Conservation (phyloP, 2,113 vertebrate species). For the Phycodurus eques region DNA sequence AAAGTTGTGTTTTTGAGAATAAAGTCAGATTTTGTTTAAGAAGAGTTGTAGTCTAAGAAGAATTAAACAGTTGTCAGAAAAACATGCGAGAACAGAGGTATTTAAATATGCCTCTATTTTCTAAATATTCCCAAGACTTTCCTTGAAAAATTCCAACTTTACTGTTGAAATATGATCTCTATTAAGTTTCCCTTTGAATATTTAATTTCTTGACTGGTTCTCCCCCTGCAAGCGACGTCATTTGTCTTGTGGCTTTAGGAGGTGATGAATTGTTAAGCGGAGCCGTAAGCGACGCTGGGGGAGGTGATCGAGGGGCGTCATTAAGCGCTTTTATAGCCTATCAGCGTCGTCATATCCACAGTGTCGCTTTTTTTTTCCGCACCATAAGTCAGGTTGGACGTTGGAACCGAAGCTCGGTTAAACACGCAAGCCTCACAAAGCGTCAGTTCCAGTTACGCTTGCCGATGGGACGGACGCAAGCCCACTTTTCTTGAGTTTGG, state of each 20-base stretch:
- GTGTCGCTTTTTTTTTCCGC: constrained; percentile 60
- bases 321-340: constrained; percentile 71
- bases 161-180: too few species aligned
- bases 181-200: neutral
- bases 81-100: too few species aligned
- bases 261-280: constrained; percentile 69
- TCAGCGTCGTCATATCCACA: constrained; percentile 58
- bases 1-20: too few species aligned
- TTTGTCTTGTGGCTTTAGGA: constrained; percentile 28
- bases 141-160: too few species aligned
- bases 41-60: too few species aligned
- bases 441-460: constrained; percentile 4
- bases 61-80: too few species aligned
- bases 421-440: constrained; percentile 41
- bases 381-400: constrained; percentile 55
- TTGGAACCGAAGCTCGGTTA: constrained; percentile 53
- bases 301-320: constrained; percentile 22
- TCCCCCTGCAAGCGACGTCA: neutral
- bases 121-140: too few species aligned
- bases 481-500: too few species aligned
- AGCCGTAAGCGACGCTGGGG: constrained; percentile 36
- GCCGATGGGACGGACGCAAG: neutral
- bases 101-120: too few species aligned
- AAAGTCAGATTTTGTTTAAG: too few species aligned
- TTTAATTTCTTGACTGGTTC: constrained; percentile 18